Evolutionary conservation across 2,888 invertebrate species (phyloP), one percentile per base, ranked within the genome.

Genomic region (Rhodophaea formosa): DNA sequence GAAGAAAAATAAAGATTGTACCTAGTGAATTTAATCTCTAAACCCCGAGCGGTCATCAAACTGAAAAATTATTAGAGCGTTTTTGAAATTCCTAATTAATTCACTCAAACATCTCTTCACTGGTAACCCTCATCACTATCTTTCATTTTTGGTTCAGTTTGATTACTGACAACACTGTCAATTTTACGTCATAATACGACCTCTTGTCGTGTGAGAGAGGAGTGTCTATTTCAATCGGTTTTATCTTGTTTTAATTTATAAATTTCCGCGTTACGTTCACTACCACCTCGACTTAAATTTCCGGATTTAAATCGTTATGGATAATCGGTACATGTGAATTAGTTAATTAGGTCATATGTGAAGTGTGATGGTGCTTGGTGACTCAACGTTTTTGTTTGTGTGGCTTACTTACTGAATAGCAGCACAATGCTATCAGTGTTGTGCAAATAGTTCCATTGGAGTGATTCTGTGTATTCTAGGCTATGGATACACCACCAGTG

Each of bases 401-500:
- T 66, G 64, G 57, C 61, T 57, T 51, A 54, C 45, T 55, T 62
- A 29, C 58, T 63, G 57, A 69, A 63, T 65, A 57, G 60, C 61
- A 32, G 62, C 66, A 68, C 69, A 74, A 79, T 80, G 78, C 68
- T 78, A 77, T 75, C 71, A 60, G 53, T 67, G 53, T 59, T 51
- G 61, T 70, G 57, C 62, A 67, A 64, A 64, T 68, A 76, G 62
- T 71, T 65, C 55, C 65, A 64, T 56, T 59, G 64, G 71, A 64
- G 65, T 61, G 63, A 67, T 70, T 59, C 58, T 56, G 58, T 53
- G 46, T 43, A 59, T 52, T 47, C 39, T 57, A 53, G 59, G 66
- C 66, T 57, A 90, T 89, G 90, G 88, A 89, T 82, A 71, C 79
- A 43, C 86, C 88, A 43, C 88, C 88, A n/a, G 79, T 86, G 23